phyloP scores from a whole-genome alignment of 1,140 invertebrate genomes.

The Drosophila arizonae region DNA sequence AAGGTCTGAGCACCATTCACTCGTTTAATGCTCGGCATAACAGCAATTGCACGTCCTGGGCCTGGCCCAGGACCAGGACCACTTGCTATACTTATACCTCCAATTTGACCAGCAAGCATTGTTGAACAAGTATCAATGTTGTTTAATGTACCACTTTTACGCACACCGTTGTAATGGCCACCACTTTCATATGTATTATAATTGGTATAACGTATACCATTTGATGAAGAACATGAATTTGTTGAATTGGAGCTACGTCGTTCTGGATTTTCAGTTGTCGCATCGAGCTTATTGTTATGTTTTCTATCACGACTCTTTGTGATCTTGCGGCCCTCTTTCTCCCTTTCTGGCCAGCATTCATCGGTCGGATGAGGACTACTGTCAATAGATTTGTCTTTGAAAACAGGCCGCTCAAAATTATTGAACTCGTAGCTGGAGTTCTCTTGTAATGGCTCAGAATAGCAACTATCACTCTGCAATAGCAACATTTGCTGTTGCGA shows the following conservation, averaged over 20 bases:
- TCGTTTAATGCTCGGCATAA: constrained; percentile 1
- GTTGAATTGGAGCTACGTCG: constrained; percentile 75
- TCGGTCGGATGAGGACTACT: constrained; percentile 17
- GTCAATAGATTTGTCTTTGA: constrained; percentile 47
- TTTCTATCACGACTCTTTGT: constrained; percentile 50
- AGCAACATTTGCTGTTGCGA: constrained; percentile 69
- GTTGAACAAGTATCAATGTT: constrained; percentile 51
- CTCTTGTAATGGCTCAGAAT: constrained; percentile 75
- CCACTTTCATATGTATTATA: constrained; percentile 75
- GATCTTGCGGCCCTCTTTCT: constrained; percentile 32
- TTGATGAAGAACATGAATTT: constrained; percentile 66
- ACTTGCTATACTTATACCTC: background rate
- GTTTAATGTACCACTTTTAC: constrained; percentile 79
- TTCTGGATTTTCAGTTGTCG: constrained; percentile 61
- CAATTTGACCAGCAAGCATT: background rate
- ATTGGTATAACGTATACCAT: constrained; percentile 53
- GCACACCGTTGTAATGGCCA: constrained; percentile 56
- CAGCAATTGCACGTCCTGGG: constrained; percentile 11
- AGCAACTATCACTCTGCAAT: constrained; percentile 72
- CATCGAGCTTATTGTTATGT: constrained; percentile 48
- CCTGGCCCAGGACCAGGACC: constrained; percentile 15
- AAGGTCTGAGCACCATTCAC: constrained; percentile 34
- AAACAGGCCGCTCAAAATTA: constrained; percentile 77
- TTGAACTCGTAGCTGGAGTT: constrained; percentile 74
- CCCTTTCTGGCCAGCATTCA: constrained; percentile 54